Percentiles rank a stretch among this genome's conserved stretches.
Evolutionary conservation across 1,140 invertebrate genomes (phyloP).

Genomic region (Drosophila quadrilineata): DNA sequence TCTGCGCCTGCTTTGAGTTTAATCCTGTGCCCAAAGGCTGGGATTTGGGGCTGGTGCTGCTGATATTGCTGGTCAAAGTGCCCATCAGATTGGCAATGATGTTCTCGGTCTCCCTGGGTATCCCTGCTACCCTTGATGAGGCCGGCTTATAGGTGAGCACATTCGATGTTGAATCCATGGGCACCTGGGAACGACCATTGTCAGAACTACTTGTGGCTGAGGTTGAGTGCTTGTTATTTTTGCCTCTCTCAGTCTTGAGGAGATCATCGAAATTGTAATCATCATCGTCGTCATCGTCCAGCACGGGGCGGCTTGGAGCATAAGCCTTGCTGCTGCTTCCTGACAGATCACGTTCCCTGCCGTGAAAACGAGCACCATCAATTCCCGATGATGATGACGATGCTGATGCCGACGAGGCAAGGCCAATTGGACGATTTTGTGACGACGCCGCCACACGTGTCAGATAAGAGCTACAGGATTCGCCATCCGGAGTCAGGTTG

Average conservation of each 20-base stretch:
- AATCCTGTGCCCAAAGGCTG: conserved; percentile 15
- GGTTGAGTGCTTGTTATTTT: conserved; percentile 60
- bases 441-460: conserved; percentile 46
- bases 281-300: conserved; percentile 84
- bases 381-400: neutral
- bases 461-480: conserved; percentile 53
- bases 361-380: neutral
- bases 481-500: conserved; percentile 65
- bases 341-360: neutral
- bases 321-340: neutral
- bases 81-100: conserved; percentile 86
- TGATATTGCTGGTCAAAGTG: conserved; percentile 79
- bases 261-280: conserved; percentile 87
- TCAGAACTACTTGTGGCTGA: neutral
- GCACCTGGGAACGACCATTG: too few relatives aligned
- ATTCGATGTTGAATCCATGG: conserved; percentile 45
- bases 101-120: conserved; percentile 83
- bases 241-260: conserved; percentile 82
- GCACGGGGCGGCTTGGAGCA: conserved; percentile 16
- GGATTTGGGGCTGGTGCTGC: conserved; percentile 4
- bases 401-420: neutral
- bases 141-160: conserved; percentile 72
- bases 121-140: conserved; percentile 82
- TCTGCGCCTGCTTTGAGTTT: conserved; percentile 51
- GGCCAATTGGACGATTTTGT: too few relatives aligned